Percentiles rank a stretch among this genome's conserved stretches.
Conservation (phyloP, 2,888 invertebrate genomes). For the Subacronicta megacephala region DNA sequence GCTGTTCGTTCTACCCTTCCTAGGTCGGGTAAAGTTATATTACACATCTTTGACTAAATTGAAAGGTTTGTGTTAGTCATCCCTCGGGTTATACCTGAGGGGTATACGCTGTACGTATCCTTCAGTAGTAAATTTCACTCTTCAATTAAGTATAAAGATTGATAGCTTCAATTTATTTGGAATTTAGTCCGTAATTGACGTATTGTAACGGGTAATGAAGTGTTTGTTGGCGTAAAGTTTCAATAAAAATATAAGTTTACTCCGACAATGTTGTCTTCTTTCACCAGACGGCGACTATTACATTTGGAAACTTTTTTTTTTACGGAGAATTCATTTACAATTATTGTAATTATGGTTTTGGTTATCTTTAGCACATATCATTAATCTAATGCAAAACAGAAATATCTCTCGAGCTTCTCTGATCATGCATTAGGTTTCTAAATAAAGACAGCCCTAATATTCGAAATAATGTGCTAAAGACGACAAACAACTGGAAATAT, state of each 20-base stretch:
- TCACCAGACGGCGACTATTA: constrained; percentile 2
- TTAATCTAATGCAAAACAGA: constrained; percentile 2
- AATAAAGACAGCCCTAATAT: not conserved
- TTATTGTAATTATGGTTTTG: not conserved
- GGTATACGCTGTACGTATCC: not conserved
- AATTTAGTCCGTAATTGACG: not conserved
- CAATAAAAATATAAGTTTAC: constrained; percentile 1
- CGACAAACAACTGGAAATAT: not conserved
- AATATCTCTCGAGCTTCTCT: no score
- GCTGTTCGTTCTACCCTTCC: not conserved
- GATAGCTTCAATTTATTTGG: not conserved
- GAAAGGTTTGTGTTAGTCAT: not conserved
- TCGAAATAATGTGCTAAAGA: constrained; percentile 5
- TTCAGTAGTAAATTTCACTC: not conserved
- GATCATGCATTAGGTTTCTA: not conserved
- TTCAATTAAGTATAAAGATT: constrained; percentile 5
- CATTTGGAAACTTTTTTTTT: not conserved
- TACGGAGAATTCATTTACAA: constrained; percentile 6
- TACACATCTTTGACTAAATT: not conserved
- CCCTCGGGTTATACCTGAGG: not conserved
- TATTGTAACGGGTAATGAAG: constrained; percentile 7
- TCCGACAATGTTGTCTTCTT: constrained; percentile 3
- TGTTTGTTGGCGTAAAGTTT: constrained; percentile 3
- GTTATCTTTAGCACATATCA: constrained; percentile 5
- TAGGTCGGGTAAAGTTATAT: no score